Evolutionary conservation across 2,113 vertebrate species (phyloP), one percentile per base, ranked within the genome.

Genomic region (Tichodroma muraria): DNA sequence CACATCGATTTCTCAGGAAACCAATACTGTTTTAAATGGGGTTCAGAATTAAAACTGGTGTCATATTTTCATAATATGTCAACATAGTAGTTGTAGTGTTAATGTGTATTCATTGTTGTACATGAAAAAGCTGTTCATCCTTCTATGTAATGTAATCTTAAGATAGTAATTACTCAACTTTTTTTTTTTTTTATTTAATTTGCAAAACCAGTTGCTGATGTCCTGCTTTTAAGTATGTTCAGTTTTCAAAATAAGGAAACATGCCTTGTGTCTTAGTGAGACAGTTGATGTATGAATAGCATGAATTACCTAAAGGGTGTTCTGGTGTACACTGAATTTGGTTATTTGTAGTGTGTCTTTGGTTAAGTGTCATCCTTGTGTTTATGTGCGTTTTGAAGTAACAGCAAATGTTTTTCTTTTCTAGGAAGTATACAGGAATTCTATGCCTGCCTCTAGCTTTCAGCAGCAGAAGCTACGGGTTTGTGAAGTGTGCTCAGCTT

Each of bases 391-490:
- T 40, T 76, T n/a, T 59, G 37, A 88, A 80, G 23, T 80, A 89
- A 95, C 31, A 85, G 63, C 35, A 61, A 23, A 18, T 69, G 27
- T 11, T 38, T 30, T 53, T 68, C 44, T 72, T 93, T 31, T 50
- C 42, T 96, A 99, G 99, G 99, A 99, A 95, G 97, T 99, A 28
- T 99, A 99, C 97, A 98, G 99, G 89, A 99, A 99, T 98, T 99
- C 99, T 8, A 99, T 99, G 99, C 99, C 99, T 56, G 99, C 99
- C 50, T 99, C 99, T 89, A 99, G 99, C 97, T 99, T 99, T 95
- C 99, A 99, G 50, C 99, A 99, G 96, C 99, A 99, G 97, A 99
- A 99, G 95, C 98, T 99, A 52, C 96, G 99, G 9, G 99, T 99
- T 64, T 99, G 99, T 96, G 99, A 99, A 96, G 99, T 99, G 50